Conservation (phyloP, 2,113 vertebrate species). For the Echinops telfairi region DNA sequence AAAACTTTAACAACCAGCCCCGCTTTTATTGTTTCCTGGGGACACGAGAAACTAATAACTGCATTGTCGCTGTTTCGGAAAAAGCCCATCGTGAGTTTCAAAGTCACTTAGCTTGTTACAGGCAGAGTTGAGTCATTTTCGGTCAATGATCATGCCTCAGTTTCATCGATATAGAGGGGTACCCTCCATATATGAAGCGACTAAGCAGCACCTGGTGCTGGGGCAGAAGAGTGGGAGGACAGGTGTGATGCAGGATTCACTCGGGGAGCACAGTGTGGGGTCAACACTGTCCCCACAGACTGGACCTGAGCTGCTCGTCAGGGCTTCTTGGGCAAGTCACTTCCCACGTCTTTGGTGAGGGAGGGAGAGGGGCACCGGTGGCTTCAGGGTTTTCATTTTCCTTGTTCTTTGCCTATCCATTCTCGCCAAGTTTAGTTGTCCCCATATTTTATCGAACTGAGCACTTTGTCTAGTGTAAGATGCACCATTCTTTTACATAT, state of each 20-base stretch:
- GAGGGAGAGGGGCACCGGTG: background rate
- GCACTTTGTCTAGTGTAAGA: background rate
- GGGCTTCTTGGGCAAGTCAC: background rate
- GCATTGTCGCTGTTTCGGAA: background rate
- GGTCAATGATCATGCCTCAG: background rate
- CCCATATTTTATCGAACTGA: background rate
- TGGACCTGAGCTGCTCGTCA: background rate
- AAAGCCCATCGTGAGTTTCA: background rate
- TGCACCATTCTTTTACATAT: background rate
- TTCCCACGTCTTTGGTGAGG: background rate
- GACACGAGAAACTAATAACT: slow-evolving; percentile 16
- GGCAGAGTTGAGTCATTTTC: background rate
- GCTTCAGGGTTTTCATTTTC: background rate
- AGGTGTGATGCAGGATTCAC: background rate
- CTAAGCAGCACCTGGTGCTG: background rate
- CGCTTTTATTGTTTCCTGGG: slow-evolving; percentile 57
- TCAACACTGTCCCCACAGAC: background rate
- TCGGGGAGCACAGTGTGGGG: background rate
- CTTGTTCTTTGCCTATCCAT: background rate
- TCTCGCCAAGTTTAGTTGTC: background rate
- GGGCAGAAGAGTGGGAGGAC: rapidly evolving
- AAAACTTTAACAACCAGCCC: slow-evolving; percentile 46
- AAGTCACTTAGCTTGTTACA: background rate
- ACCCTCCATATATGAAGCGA: background rate
- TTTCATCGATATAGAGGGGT: slow-evolving; percentile 48